These are phyloP conservation scores for Peromyscus melanophrys DNA, from an alignment of 2,797 vertebrate species.

Conservation along the genomic window DNA sequence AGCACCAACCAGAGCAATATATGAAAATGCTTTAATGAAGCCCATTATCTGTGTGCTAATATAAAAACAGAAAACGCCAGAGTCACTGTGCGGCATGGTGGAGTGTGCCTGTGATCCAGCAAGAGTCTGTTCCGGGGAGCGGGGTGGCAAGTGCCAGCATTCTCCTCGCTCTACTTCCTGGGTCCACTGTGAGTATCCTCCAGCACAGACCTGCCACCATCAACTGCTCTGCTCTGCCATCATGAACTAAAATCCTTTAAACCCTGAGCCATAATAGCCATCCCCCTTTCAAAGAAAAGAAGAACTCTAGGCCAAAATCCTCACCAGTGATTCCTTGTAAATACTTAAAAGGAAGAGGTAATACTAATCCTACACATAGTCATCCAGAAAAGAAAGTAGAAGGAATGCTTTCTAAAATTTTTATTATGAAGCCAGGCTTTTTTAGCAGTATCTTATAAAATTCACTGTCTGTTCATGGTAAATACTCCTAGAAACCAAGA, in stretches of 20 bases:
- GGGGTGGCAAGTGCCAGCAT: background rate
- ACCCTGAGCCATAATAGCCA: background rate
- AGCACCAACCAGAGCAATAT: too few relatives aligned
- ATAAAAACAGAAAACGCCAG: background rate
- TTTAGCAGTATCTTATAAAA: conserved; percentile 8
- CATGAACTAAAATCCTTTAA: background rate
- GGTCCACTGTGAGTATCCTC: background rate
- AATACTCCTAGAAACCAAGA: background rate
- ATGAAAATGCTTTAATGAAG: background rate
- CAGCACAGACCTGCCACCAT: background rate
- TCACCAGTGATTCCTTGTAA: background rate
- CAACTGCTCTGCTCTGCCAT: background rate
- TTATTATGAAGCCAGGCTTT: background rate
- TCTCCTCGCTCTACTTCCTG: background rate
- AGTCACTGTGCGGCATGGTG: background rate
- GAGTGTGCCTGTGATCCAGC: background rate
- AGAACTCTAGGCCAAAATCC: background rate
- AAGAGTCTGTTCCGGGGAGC: background rate
- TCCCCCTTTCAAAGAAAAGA: background rate
- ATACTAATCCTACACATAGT: background rate
- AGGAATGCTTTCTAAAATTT: background rate
- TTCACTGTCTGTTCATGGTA: background rate
- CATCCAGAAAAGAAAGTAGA: background rate
- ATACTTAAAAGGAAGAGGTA: background rate
- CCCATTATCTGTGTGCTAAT: too few relatives aligned